Evolutionary conservation across 2,888 invertebrate species (phyloP), one percentile per base, ranked within the genome.

Genomic region (Noctua janthe): DNA sequence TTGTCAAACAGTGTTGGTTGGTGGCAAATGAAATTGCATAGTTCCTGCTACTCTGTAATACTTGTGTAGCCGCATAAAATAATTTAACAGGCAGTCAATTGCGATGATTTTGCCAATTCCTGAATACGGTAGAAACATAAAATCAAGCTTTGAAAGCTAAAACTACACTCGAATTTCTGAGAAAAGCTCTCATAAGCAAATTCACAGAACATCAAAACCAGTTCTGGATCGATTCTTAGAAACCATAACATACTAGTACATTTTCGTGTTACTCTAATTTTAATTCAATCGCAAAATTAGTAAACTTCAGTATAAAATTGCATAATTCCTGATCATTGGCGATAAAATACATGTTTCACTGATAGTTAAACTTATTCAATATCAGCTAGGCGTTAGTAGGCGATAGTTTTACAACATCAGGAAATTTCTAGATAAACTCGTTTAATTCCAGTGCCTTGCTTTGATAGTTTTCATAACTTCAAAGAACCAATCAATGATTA

Each of bases 11-110:
- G 4, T 78, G n/a, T 71, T 66, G 29, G 47, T 49, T 47, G 39
- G 49, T 78, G 23, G 15, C 56, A 54, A 5, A 20, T 35, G 4
- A 51, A 47, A 70, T 47, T 23, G n/a, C n/a, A 35, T 23, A 74
- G 23, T 64, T 81, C 62, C 47, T 47, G 23, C 13, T 6, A 29
- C 7, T 23, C 39, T 43, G 10, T 10, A n/a, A 10, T 43, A n/a
- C 47, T 56, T 43, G 11, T 49, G 64, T 49, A 47, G n/a, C 29
- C 3, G n/a, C 43, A 39, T 78, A 20, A 64, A 73, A 76, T 62
- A 67, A 70, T 80, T 56, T 39, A 29, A 49, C 47, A 80, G 2
- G 8, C 79, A 64, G 20, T 70, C 17, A 69, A 69, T 23, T 4
- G 4, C 15, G 7, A 54, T 39, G 7, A 29, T 64, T 23, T 64